phyloP scores from a whole-genome alignment of 1,140 invertebrate genomes.

The Dreissena rostriformis region DNA sequence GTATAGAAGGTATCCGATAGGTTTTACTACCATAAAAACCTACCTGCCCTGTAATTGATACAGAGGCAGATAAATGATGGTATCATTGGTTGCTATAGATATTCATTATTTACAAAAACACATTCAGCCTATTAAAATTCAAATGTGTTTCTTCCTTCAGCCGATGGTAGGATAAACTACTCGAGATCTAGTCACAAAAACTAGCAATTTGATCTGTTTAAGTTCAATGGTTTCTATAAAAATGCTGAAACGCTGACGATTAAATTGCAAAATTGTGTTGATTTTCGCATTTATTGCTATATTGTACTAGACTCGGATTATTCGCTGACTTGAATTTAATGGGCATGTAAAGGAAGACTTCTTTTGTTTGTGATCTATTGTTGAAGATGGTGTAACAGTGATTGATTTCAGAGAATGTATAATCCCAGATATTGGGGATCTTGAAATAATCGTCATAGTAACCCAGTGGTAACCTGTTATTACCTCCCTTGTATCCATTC shows the following conservation, averaged over 20 bases:
- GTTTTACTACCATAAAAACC: no score
- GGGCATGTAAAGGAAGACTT: constrained; percentile 25
- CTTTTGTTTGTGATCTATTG: constrained; percentile 37
- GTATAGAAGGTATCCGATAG: no score
- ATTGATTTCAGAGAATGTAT: constrained; percentile 32
- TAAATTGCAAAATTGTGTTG: constrained; percentile 52
- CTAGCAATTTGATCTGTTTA: constrained; percentile 3
- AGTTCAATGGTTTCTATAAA: constrained; percentile 53
- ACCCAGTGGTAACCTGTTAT: no score
- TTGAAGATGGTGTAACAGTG: constrained; percentile 40
- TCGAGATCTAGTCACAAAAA: not conserved
- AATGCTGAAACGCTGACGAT: constrained; percentile 33
- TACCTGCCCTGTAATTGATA: not conserved
- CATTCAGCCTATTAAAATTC: not conserved
- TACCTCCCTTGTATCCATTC: no score
- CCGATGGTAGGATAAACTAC: not conserved
- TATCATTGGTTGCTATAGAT: constrained; percentile 8
- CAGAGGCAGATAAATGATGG: not conserved
- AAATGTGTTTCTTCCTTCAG: not conserved
- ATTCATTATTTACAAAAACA: not conserved
- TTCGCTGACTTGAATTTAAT: constrained; percentile 50
- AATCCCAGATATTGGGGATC: no score
- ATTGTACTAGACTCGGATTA: constrained; percentile 40
- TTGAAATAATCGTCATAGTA: no score
- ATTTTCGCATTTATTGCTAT: constrained; percentile 47